Conservation (phyloP, 2,888 invertebrate genomes). For the Trilocha varians region DNA sequence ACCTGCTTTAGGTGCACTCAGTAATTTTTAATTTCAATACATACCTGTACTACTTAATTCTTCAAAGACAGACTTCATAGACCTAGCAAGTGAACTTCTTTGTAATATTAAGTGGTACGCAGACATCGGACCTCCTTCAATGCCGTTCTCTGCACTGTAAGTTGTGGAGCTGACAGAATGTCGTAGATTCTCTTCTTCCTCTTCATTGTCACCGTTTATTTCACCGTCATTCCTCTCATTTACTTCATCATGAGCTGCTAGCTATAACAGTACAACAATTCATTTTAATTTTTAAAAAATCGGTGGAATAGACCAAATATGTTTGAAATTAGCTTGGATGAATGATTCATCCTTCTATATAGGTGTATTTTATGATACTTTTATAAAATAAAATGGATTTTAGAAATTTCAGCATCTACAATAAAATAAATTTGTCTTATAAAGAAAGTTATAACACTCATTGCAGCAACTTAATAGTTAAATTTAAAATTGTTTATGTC, state of each 20-base stretch:
- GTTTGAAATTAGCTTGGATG: no score
- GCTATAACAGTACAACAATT: slow-evolving; percentile 25
- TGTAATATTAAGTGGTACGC: slow-evolving; percentile 88
- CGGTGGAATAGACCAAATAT: no score
- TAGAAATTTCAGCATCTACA: no score
- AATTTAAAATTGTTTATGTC: not conserved
- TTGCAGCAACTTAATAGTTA: not conserved
- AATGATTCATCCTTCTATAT: no score
- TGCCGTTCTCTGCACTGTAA: slow-evolving; percentile 31
- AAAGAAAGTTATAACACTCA: no score
- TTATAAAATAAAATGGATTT: no score
- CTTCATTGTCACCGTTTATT: slow-evolving; percentile 55
- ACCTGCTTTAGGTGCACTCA: no score
- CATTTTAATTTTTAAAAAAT: not conserved
- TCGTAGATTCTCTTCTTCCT: slow-evolving; percentile 52
- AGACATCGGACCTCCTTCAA: slow-evolving; percentile 55
- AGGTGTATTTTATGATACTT: no score
- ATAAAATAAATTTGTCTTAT: no score
- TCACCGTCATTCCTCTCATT: slow-evolving; percentile 36
- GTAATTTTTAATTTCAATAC: no score
- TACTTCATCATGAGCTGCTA: slow-evolving; percentile 74
- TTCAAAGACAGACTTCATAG: slow-evolving; percentile 87
- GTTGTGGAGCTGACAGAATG: slow-evolving; percentile 53
- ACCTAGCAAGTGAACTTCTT: slow-evolving; percentile 85
- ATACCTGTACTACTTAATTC: slow-evolving; percentile 78